A percentile compares a stretch with the other conserved stretches of the same genome.
phyloP scores from a whole-genome alignment of 2,113 vertebrate genomes.

The Dasyprocta punctata region DNA sequence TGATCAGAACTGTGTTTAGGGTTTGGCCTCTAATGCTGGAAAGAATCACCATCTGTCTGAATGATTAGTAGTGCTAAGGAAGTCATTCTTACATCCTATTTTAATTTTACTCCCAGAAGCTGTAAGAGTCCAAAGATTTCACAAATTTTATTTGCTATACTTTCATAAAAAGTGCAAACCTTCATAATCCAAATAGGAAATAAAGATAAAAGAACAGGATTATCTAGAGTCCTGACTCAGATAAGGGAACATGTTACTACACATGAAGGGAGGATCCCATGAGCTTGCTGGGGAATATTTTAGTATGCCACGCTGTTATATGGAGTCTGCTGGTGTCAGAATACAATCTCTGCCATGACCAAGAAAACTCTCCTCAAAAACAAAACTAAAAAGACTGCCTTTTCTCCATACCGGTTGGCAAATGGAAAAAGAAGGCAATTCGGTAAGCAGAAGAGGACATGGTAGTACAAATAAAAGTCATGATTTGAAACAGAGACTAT shows the following conservation, averaged over 20 bases:
- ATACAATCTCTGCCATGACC: neutral
- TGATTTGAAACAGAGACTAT: neutral
- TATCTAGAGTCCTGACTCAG: conserved; percentile 4
- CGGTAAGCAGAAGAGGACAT: neutral
- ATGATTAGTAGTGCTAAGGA: neutral
- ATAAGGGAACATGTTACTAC: neutral
- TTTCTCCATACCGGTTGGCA: neutral
- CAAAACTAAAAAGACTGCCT: neutral
- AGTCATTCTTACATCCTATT: neutral
- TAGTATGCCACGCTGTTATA: no score
- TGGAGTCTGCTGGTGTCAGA: neutral
- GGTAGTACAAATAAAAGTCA: neutral
- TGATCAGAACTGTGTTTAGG: neutral
- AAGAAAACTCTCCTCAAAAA: neutral
- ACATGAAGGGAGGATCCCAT: neutral
- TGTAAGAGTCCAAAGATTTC: neutral
- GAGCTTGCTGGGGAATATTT: neutral
- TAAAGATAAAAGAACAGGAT: conserved; percentile 42
- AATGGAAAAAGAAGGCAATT: neutral
- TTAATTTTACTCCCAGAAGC: conserved; percentile 41
- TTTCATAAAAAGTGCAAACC: conserved; percentile 40
- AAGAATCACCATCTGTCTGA: neutral
- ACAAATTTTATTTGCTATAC: conserved; percentile 39
- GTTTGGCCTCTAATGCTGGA: neutral
- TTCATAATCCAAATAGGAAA: conserved; percentile 32